Percentiles rank a stretch among this genome's conserved stretches.
Evolutionary conservation across 2,797 vertebrate genomes (phyloP).

Genomic region (Melanogrammus aeglefinus): DNA sequence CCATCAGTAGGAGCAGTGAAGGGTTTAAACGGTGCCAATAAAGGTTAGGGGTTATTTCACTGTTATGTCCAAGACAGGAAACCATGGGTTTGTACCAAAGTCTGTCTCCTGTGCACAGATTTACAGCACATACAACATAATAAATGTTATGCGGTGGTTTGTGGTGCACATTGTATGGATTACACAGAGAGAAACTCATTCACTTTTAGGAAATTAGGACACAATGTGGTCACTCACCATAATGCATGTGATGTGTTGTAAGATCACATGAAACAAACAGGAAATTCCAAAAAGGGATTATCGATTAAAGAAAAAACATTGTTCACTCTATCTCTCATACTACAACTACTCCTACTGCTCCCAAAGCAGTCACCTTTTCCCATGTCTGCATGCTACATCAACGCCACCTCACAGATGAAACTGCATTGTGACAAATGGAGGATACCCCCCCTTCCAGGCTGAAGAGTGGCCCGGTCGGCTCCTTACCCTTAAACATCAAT

Average conservation of each 20-base stretch:
- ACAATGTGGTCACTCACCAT: not conserved
- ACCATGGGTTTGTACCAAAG: slow-evolving; percentile 41
- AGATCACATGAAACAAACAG: not conserved
- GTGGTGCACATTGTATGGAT: not conserved
- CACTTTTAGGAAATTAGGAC: not conserved
- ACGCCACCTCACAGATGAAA: not conserved
- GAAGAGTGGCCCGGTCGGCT: not conserved
- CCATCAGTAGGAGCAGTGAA: slow-evolving; percentile 66
- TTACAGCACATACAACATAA: not conserved
- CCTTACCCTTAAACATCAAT: not conserved
- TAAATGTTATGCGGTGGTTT: not conserved
- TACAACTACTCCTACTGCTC: not conserved
- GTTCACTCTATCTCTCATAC: too few species aligned
- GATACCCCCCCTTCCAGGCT: not conserved
- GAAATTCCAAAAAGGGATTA: not conserved
- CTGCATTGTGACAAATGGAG: not conserved
- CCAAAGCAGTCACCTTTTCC: not conserved
- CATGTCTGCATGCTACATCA: not conserved
- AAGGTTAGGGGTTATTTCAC: slow-evolving; percentile 61
- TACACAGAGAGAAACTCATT: not conserved
- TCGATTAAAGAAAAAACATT: not conserved
- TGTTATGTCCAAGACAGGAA: slow-evolving; percentile 44
- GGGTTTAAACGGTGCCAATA: slow-evolving; percentile 68
- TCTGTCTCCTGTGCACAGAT: slow-evolving; percentile 19
- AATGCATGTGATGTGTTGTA: not conserved